phyloP scores from a whole-genome alignment of 2,888 invertebrate species.

The Bimastos eiseni region DNA sequence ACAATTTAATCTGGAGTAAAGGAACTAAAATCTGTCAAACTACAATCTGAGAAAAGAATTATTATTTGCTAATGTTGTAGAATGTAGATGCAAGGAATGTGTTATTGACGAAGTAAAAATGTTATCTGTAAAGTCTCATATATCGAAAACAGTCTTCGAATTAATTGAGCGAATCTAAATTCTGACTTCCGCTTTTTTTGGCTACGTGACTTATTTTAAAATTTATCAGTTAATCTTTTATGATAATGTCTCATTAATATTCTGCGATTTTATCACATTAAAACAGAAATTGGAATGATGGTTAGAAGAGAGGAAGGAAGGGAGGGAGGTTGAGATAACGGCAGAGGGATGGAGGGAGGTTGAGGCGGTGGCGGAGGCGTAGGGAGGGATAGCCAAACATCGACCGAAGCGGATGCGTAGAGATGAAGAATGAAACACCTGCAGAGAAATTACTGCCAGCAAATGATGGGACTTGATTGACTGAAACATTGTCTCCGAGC shows the following conservation, averaged over 20 bases:
- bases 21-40: too few relatives aligned
- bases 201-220: neutral
- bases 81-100: too few relatives aligned
- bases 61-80: too few relatives aligned
- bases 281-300: too few relatives aligned
- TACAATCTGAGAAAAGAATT: too few relatives aligned
- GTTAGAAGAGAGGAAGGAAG: too few relatives aligned
- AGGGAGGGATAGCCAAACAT: neutral
- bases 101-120: too few relatives aligned
- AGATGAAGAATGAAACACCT: neutral
- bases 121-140: neutral
- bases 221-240: neutral
- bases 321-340: too few relatives aligned
- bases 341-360: too few relatives aligned
- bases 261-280: neutral
- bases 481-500: neutral
- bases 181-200: neutral
- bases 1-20: too few relatives aligned
- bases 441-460: neutral
- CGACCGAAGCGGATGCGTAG: neutral
- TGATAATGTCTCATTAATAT: neutral
- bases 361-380: too few relatives aligned
- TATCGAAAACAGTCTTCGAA: neutral
- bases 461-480: conserved; percentile 13
- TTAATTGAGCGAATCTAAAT: neutral